These are phyloP conservation scores for Pseudomyrmex concolor DNA, from an alignment of 1,140 invertebrate species.

Conservation along the genomic window DNA sequence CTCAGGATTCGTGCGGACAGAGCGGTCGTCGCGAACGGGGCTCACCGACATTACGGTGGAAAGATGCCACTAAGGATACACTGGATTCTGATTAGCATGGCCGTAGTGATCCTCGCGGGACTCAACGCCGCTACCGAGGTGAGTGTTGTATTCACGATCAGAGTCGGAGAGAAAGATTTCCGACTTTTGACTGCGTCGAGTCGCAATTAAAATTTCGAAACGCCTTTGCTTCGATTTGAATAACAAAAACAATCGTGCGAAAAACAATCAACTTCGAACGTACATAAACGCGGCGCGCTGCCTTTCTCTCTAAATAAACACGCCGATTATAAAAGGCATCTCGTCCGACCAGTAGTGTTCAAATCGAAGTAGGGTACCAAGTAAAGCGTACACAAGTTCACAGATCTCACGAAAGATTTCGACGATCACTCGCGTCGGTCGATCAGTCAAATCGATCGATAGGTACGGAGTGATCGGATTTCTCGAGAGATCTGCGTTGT, in stretches of 20 bases:
- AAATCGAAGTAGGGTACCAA: conserved; percentile 8
- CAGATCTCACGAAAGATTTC: too few species aligned
- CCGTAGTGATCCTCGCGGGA: conserved; percentile 71
- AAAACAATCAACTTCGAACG: too few species aligned
- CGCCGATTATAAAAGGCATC: conserved; percentile 30
- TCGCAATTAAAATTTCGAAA: too few species aligned
- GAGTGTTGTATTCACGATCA: conserved; percentile 28
- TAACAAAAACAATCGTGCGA: too few species aligned
- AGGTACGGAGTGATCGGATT: too few species aligned
- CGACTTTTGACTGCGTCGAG: too few species aligned
- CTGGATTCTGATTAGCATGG: conserved; percentile 76
- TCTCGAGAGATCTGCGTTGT: too few species aligned
- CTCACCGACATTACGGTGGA: conserved; percentile 56
- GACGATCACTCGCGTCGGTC: too few species aligned
- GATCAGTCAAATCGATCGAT: too few species aligned
- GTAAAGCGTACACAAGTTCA: too few species aligned
- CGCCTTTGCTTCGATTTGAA: too few species aligned
- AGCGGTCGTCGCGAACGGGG: conserved; percentile 57
- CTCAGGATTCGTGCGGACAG: conserved; percentile 49
- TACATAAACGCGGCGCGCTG: background rate
- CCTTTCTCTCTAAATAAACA: conserved; percentile 11
- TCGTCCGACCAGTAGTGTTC: conserved; percentile 39
- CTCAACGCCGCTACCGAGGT: conserved; percentile 79
- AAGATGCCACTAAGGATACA: conserved; percentile 81
- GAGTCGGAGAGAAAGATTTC: too few species aligned